These are phyloP conservation scores for Gambelia wislizenii DNA, from an alignment of 2,797 vertebrate species.

Conservation along the genomic window DNA sequence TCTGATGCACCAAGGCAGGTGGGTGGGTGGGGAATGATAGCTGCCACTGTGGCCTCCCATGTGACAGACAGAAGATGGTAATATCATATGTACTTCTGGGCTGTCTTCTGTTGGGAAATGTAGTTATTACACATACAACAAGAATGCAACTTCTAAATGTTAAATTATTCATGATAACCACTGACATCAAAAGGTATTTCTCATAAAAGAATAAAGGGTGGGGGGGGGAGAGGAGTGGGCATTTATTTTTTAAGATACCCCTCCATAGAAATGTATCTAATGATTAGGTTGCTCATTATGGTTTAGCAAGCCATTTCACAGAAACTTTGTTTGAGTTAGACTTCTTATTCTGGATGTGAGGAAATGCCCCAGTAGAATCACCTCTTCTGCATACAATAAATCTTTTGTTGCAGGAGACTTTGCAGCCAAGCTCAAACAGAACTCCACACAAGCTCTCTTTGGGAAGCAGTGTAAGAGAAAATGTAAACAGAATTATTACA, in stretches of 20 bases:
- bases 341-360: constrained; percentile 28
- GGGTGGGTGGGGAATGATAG: not conserved
- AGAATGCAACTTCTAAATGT: not conserved
- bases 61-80: no score
- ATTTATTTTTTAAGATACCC: not conserved
- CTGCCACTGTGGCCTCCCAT: not conserved
- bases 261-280: not conserved
- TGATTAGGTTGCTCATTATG: constrained; percentile 13
- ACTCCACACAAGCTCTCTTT: constrained; percentile 34
- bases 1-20: not conserved
- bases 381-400: constrained; percentile 25
- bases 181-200: not conserved
- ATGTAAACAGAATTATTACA: constrained; percentile 51
- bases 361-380: constrained; percentile 38
- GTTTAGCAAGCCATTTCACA: not conserved
- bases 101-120: not conserved
- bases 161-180: not conserved
- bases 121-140: not conserved
- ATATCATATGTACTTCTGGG: not conserved
- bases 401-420: constrained; percentile 45
- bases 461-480: constrained; percentile 40
- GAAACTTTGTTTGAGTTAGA: constrained; percentile 8
- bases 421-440: constrained; percentile 42
- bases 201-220: not conserved
- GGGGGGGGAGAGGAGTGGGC: not conserved